These are phyloP conservation scores for Platycnemis pennipes DNA, from an alignment of 2,888 invertebrate species.

Conservation along the genomic window DNA sequence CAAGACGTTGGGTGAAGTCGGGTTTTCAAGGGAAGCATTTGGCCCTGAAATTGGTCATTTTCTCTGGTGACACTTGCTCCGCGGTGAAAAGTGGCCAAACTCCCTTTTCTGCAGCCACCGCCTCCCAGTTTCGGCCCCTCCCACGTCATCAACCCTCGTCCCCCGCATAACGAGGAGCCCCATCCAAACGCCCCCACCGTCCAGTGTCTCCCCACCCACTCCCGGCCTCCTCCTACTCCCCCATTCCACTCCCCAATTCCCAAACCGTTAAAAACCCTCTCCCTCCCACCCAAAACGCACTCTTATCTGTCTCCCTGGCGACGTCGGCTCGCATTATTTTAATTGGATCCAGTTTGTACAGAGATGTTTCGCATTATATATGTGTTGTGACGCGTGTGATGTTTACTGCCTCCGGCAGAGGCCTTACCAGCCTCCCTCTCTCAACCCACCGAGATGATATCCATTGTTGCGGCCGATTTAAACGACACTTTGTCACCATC, in stretches of 20 bases:
- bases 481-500: constrained; percentile 40
- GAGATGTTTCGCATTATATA: constrained; percentile 23
- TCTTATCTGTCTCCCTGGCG: constrained; percentile 9
- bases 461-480: constrained; percentile 66
- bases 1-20: no score
- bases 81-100: neutral
- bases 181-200: neutral
- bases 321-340: constrained; percentile 43
- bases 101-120: neutral
- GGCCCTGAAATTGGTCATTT: neutral
- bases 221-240: neutral
- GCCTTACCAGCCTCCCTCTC: neutral
- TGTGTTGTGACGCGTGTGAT: constrained; percentile 63
- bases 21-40: neutral
- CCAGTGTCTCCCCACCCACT: neutral
- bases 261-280: neutral
- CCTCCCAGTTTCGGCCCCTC: neutral
- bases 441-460: neutral
- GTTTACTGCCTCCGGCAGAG: constrained; percentile 30
- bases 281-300: neutral
- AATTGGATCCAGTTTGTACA: constrained; percentile 57
- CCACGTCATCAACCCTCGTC: neutral
- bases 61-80: neutral
- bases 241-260: neutral
- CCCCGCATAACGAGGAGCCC: neutral